Evolutionary conservation across 2,797 vertebrate genomes (phyloP).

Genomic region (Chelmon rostratus): DNA sequence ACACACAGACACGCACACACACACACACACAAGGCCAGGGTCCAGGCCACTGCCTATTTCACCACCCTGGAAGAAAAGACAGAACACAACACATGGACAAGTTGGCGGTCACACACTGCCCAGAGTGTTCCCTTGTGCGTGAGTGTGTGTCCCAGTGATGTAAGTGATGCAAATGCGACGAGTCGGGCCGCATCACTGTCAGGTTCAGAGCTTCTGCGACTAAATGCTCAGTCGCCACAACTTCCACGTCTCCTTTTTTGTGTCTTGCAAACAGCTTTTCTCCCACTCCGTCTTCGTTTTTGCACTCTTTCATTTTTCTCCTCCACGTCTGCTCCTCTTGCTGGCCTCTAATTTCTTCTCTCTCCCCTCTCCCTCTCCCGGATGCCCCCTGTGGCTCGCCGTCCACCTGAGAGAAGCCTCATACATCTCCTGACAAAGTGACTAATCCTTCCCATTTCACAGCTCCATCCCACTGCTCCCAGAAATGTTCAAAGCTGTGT

Average conservation of each 20-base stretch:
- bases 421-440: constrained; percentile 85
- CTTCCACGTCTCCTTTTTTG: constrained; percentile 25
- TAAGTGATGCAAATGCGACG: constrained; percentile 47
- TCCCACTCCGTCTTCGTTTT: constrained; percentile 68
- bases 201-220: constrained; percentile 34
- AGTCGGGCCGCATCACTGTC: constrained; percentile 30
- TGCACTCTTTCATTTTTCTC: constrained; percentile 35
- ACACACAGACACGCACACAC: constrained; percentile 27
- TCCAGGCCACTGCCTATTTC: constrained; percentile 61
- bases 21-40: constrained; percentile 35
- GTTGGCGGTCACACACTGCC: constrained; percentile 57
- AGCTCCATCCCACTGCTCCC: constrained; percentile 78
- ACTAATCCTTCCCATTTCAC: constrained; percentile 85
- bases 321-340: constrained; percentile 24
- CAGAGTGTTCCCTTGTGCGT: constrained; percentile 43
- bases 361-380: constrained; percentile 25
- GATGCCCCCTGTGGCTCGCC: constrained; percentile 72
- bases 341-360: constrained; percentile 53
- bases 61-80: constrained; percentile 57
- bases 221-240: constrained; percentile 43
- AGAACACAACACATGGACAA: constrained; percentile 66
- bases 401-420: constrained; percentile 80
- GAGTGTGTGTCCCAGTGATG: constrained; percentile 34
- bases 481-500: constrained; percentile 53
- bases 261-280: constrained; percentile 12